Evolutionary conservation across 2,797 vertebrate species (phyloP).

Genomic region (Xenentodon cancila): DNA sequence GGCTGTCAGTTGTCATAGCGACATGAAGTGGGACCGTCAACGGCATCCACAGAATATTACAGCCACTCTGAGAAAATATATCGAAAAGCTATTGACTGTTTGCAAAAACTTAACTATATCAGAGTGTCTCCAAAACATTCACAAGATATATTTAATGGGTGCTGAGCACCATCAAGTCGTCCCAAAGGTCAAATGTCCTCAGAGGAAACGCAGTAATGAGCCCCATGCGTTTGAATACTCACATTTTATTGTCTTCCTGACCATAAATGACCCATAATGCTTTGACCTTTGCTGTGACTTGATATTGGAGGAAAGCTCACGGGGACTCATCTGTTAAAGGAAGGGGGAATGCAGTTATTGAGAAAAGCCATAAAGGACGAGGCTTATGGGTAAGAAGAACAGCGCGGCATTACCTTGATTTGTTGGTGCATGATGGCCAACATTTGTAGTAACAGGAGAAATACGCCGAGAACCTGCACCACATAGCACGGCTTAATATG

Average conservation of each 20-base stretch:
- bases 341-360: slow-evolving; percentile 33
- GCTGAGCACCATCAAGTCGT: no score
- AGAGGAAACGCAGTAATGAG: no score
- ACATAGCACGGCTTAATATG: slow-evolving; percentile 9
- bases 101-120: no score
- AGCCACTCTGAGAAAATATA: no score
- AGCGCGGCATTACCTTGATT: slow-evolving; percentile 16
- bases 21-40: no score
- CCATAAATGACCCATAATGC: slow-evolving; percentile 5
- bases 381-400: slow-evolving; percentile 33
- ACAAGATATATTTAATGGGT: no score
- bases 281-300: slow-evolving; percentile 44
- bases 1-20: no score
- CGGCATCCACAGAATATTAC: no score
- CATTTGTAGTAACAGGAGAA: slow-evolving; percentile 15
- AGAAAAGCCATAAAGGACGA: slow-evolving; percentile 28
- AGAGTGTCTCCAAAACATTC: no score
- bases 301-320: slow-evolving; percentile 30
- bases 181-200: slow-evolving; percentile 1
- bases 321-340: slow-evolving; percentile 14
- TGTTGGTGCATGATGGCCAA: slow-evolving; percentile 18
- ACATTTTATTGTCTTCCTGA: slow-evolving; percentile 14
- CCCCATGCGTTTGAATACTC: no score
- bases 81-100: no score
- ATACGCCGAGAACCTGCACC: background rate